Evolutionary conservation across 2,113 vertebrate genomes (phyloP).

Genomic region (Phylloscopus trochiloides): DNA sequence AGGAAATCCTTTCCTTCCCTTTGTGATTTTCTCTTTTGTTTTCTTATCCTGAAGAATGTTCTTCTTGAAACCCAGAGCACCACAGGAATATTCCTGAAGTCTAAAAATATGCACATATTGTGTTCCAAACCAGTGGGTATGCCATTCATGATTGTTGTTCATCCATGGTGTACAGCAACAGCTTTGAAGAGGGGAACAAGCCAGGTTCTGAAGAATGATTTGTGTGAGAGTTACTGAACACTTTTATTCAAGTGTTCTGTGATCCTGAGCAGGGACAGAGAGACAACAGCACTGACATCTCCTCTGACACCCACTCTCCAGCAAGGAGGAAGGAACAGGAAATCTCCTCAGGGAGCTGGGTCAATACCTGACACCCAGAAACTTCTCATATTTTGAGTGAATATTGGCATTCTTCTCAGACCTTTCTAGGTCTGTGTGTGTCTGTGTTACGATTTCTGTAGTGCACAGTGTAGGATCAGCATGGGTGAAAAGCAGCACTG

Average conservation of each 20-base stretch:
- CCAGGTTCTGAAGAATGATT: background rate
- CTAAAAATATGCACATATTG: background rate
- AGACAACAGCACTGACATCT: background rate
- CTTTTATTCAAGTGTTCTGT: background rate
- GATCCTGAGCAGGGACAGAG: background rate
- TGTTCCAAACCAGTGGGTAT: background rate
- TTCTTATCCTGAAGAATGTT: background rate
- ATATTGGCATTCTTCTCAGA: background rate
- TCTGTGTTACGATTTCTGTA: background rate
- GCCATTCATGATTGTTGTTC: background rate
- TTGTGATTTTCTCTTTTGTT: background rate
- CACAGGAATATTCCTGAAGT: background rate
- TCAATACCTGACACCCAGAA: background rate
- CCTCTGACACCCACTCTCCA: background rate
- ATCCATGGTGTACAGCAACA: background rate
- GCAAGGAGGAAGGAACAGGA: background rate
- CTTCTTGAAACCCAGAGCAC: background rate
- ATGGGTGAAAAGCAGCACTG: background rate
- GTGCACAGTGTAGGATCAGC: background rate
- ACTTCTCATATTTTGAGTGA: background rate
- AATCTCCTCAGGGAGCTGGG: background rate
- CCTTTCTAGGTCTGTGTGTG: background rate
- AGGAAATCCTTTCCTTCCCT: background rate
- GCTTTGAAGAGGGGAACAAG: background rate
- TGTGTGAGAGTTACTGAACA: background rate